A percentile compares a stretch with the other conserved stretches of the same genome.
phyloP scores from a whole-genome alignment of 1,140 invertebrate genomes.

The Diuraphis noxia region DNA sequence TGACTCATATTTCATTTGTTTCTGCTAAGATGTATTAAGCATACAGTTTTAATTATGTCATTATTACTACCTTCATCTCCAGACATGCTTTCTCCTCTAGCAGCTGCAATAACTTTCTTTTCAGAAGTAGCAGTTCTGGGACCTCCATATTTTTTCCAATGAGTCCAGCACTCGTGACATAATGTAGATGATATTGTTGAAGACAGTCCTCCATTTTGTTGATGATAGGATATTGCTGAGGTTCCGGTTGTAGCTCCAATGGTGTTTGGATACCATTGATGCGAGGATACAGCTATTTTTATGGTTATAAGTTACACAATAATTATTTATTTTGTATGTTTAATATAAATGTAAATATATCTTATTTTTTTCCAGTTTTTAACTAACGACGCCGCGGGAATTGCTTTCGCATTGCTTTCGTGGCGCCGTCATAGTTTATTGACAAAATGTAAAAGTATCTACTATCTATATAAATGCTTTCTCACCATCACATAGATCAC shows the following conservation, averaged over 20 bases:
- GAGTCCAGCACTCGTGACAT: constrained; percentile 92
- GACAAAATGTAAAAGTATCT: no score
- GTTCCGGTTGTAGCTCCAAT: constrained; percentile 23
- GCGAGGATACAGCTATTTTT: constrained; percentile 64
- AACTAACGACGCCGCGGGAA: no score
- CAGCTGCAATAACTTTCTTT: constrained; percentile 13
- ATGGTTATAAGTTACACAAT: not conserved
- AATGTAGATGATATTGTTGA: constrained; percentile 73
- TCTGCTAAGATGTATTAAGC: not conserved
- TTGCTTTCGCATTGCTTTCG: no score
- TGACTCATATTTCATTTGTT: not conserved
- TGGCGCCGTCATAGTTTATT: no score
- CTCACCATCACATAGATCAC: constrained; percentile 34
- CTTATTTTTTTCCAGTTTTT: no score
- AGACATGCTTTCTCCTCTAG: not conserved
- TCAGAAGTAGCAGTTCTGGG: constrained; percentile 69
- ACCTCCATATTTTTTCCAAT: constrained; percentile 99
- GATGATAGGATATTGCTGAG: not conserved
- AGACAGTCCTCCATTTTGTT: constrained; percentile 23
- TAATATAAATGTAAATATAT: no score
- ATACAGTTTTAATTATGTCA: not conserved
- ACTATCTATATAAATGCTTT: not conserved
- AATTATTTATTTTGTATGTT: not conserved
- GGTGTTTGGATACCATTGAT: constrained; percentile 83
- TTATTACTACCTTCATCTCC: constrained; percentile 35